Percentiles rank a stretch among this genome's conserved stretches.
Evolutionary conservation across 2,113 vertebrate genomes (phyloP).

Genomic region (Cavia aperea): DNA sequence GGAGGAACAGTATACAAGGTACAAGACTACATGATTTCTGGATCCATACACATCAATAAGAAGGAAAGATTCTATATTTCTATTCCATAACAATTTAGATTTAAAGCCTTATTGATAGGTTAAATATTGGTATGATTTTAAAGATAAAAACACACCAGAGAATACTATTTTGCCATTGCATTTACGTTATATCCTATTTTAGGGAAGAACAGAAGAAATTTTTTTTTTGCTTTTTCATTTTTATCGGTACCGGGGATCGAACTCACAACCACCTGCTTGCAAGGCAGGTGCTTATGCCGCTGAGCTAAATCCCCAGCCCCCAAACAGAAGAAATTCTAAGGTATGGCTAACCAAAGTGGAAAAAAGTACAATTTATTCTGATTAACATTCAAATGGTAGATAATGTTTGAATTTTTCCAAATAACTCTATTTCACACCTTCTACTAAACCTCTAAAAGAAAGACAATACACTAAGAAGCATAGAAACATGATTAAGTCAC

Average conservation of each 20-base stretch:
- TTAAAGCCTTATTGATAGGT: neutral
- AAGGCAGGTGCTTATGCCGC: too few species aligned
- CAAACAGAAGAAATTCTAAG: neutral
- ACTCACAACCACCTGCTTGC: too few species aligned
- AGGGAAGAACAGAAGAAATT: neutral
- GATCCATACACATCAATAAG: neutral
- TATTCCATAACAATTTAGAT: neutral
- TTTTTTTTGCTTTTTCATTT: too few species aligned
- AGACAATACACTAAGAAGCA: neutral
- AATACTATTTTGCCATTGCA: neutral
- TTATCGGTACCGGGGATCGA: too few species aligned
- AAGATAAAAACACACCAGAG: neutral
- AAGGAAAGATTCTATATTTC: conserved; percentile 3
- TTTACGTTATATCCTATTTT: neutral
- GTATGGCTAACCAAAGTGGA: neutral
- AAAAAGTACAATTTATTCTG: neutral
- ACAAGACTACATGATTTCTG: neutral
- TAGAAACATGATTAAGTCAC: neutral
- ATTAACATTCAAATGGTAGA: neutral
- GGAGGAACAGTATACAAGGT: neutral
- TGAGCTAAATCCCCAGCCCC: too few species aligned
- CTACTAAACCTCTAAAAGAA: conserved; percentile 5
- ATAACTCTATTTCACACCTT: neutral
- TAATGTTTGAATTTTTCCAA: neutral
- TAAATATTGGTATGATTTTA: conserved; percentile 26